These are phyloP conservation scores for Enteromius unitaeniatus DNA, from an alignment of 2,797 vertebrate species.

Conservation along the genomic window DNA sequence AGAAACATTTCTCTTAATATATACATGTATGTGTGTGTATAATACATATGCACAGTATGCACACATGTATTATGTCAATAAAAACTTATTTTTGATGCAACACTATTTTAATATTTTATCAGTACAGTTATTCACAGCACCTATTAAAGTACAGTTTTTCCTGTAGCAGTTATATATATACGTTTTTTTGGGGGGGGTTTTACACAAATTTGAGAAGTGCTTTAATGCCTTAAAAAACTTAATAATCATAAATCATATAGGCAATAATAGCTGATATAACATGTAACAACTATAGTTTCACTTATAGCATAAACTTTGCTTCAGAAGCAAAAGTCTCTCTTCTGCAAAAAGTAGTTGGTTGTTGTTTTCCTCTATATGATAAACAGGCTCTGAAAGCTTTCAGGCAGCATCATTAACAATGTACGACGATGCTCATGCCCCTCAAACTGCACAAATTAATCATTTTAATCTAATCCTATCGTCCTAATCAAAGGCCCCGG, in stretches of 20 bases:
- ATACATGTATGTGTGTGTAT: no score
- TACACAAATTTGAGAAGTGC: not conserved
- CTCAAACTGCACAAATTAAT: constrained; percentile 70
- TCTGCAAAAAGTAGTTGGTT: constrained; percentile 48
- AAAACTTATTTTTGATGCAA: no score
- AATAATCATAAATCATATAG: not conserved
- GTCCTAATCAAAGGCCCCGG: constrained; percentile 57
- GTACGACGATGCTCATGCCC: constrained; percentile 63
- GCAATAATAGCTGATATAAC: not conserved
- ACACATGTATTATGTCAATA: no score
- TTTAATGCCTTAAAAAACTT: not conserved
- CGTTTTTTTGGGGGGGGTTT: no score
- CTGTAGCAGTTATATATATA: not conserved
- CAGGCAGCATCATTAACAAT: constrained; percentile 68
- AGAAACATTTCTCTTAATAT: no score
- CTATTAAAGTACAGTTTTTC: not conserved
- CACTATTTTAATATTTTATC: not conserved
- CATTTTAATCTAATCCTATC: constrained; percentile 68
- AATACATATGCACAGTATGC: no score
- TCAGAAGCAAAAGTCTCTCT: constrained; percentile 17
- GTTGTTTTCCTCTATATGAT: constrained; percentile 57
- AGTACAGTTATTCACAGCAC: not conserved
- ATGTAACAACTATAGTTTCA: not conserved
- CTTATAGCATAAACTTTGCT: not conserved
- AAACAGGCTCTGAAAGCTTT: constrained; percentile 53